Evolutionary conservation across 2,113 vertebrate genomes (phyloP).

Genomic region (Pristiophorus japonicus): DNA sequence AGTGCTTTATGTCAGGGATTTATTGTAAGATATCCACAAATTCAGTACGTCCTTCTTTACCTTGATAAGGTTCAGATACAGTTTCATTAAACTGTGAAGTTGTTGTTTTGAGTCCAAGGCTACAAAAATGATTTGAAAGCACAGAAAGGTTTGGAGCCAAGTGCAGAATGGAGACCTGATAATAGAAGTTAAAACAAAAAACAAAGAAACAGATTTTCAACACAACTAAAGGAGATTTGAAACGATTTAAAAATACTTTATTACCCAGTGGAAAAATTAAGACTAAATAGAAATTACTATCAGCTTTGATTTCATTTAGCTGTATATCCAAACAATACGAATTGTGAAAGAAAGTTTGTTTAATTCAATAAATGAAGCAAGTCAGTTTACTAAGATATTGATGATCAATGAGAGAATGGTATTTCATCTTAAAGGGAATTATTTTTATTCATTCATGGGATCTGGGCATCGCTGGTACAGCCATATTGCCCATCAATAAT

Average conservation of each 20-base stretch:
- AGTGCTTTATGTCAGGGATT: background rate
- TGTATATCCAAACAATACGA: background rate
- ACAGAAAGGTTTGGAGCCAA: background rate
- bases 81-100: background rate
- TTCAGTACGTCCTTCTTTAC: background rate
- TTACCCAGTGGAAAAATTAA: background rate
- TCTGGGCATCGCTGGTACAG: too few species aligned
- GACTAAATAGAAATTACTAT: background rate
- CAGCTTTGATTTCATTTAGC: background rate
- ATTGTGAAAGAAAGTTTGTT: background rate
- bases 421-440: background rate
- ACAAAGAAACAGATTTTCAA: background rate
- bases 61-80: conserved; percentile 5
- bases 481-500: too few species aligned
- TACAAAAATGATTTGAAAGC: background rate
- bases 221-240: background rate
- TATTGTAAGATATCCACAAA: background rate
- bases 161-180: background rate
- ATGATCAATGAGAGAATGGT: background rate
- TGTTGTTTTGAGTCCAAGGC: background rate
- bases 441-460: too few species aligned
- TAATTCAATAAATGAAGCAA: background rate
- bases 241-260: background rate
- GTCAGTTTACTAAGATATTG: background rate
- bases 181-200: background rate